Evolutionary conservation across 2,888 invertebrate species (phyloP).

Genomic region (Ellobium chinense): DNA sequence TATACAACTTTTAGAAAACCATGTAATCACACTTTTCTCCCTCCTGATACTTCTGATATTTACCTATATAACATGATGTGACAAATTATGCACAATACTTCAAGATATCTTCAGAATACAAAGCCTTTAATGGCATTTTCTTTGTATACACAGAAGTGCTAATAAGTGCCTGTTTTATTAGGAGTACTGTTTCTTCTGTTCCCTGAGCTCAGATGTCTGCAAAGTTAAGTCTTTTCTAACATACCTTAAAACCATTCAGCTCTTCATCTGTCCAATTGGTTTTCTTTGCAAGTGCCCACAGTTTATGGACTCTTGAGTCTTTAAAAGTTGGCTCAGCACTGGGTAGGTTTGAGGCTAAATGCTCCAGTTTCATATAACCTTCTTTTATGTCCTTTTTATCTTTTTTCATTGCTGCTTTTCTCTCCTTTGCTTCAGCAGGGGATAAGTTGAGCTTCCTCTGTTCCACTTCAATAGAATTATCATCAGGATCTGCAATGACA

Average conservation of each 20-base stretch:
- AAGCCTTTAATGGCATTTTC: too few relatives aligned
- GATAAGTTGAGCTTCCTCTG: constrained; percentile 31
- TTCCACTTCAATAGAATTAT: constrained; percentile 18
- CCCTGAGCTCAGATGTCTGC: too few relatives aligned
- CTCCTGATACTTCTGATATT: too few relatives aligned
- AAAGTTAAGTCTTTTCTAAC: too few relatives aligned
- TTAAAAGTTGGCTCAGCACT: constrained; percentile 85
- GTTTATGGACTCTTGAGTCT: constrained; percentile 92
- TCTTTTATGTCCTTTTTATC: constrained; percentile 81
- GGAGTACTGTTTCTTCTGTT: too few relatives aligned
- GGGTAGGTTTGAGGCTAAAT: constrained; percentile 77
- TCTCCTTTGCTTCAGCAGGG: constrained; percentile 51
- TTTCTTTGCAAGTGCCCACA: constrained; percentile 91
- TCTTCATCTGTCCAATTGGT: constrained; percentile 91
- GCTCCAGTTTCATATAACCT: constrained; percentile 56
- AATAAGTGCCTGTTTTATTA: too few relatives aligned
- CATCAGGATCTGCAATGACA: constrained; percentile 33
- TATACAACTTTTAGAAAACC: too few relatives aligned
- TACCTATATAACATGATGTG: too few relatives aligned
- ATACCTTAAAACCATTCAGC: constrained; percentile 89
- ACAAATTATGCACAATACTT: too few relatives aligned
- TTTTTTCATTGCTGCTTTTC: constrained; percentile 54
- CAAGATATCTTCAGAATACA: too few relatives aligned
- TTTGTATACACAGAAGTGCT: too few relatives aligned
- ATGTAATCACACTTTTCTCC: too few relatives aligned